Evolutionary conservation across 2,113 vertebrate species (phyloP), one percentile per base, ranked within the genome.

Genomic region (Eonycteris spelaea): DNA sequence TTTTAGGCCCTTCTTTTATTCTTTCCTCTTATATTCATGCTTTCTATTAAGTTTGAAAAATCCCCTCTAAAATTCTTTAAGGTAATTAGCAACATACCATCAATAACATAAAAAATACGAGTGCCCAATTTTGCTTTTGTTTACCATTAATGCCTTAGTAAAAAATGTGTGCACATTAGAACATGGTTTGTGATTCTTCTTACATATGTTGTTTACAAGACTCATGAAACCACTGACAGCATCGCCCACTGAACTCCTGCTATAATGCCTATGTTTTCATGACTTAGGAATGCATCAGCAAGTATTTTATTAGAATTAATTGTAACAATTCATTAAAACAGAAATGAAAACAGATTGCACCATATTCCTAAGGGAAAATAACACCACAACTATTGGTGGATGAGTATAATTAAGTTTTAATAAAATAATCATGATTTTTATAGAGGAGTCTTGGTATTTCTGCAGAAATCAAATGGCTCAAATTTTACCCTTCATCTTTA

Each of bases 261-360:
- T 80, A 70, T 43, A 38, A 16, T 55, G 16, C 3, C 48, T 74
- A 4, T 48, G 78, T 77, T 68, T 95, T 78, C 13, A 88, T 53
- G 68, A 91, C 28, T 96, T 82, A 15, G 86, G 21, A 94, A 79
- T 86, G n/a, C 7, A 86, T 71, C n/a, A 67, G 26, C 87, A 92
- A 88, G 38, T 45, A 30, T 74, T 90, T 91, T 75, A 87, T 65
- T 38, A 85, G 59, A 61, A 73, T n/a, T 90, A 86, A 70, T 79
- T 88, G 8, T 63, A 94, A 86, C 26, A 90, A 90, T 38, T 96
- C 55, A 95, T 67, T 93, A 94, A 90, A 74, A 90, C 57, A 92
- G n/a, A 78, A 80, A 96, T 73, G 30, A 82, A 88, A 85, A 91
- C 30, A 85, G 24, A 91, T 43, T 86, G 4, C 73, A 95, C 91